These are phyloP conservation scores for Sigmodon hispidus DNA, from an alignment of 2,113 vertebrate genomes.

Conservation along the genomic window DNA sequence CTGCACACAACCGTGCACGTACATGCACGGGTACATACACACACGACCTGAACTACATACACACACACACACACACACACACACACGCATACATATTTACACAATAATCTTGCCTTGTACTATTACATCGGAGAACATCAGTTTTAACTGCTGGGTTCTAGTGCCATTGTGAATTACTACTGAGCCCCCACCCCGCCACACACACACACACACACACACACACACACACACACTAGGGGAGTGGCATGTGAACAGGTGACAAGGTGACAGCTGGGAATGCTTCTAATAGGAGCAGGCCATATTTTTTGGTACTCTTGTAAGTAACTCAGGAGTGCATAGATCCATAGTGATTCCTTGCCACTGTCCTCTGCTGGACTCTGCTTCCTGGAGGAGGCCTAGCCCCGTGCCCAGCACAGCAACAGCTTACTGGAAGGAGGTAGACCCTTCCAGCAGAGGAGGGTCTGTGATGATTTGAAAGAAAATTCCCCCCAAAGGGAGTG, in stretches of 20 bases:
- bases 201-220: too few relatives aligned
- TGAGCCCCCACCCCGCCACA: not conserved
- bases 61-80: not conserved
- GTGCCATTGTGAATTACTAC: rapidly evolving
- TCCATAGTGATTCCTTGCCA: not conserved
- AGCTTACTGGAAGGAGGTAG: not conserved
- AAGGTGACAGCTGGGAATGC: not conserved
- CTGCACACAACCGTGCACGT: too few relatives aligned
- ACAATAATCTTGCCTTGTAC: rapidly evolving
- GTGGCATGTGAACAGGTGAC: not conserved
- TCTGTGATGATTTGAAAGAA: not conserved
- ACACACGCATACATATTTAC: not conserved
- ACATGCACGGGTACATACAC: not conserved
- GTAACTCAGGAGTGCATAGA: not conserved
- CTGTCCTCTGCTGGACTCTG: not conserved
- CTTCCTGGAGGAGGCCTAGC: not conserved
- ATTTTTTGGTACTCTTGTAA: not conserved
- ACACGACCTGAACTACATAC: too few relatives aligned
- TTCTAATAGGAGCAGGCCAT: not conserved
- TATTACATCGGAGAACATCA: not conserved
- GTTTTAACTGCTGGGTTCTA: rapidly evolving
- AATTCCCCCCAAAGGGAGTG: not conserved
- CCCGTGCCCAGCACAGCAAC: not conserved
- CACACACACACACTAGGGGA: not conserved
- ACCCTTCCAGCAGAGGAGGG: not conserved